Percentiles rank a stretch among this genome's conserved stretches.
phyloP scores from a whole-genome alignment of 64 coral and sea anemone genomes.

The Dendrophyllia cribrosa region DNA sequence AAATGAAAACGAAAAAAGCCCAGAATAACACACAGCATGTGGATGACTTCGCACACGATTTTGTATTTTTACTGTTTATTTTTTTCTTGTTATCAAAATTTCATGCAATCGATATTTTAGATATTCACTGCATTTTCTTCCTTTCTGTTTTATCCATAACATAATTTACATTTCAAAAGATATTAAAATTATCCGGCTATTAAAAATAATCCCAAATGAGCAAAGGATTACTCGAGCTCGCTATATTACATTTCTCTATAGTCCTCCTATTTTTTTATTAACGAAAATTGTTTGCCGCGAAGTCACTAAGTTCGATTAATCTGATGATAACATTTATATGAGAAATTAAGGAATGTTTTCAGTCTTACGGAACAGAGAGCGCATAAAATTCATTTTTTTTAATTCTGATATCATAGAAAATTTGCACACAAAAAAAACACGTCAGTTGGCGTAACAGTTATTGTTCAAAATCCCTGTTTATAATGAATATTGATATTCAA shows the following conservation, averaged over 20 bases:
- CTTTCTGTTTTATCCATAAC: background rate
- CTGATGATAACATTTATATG: background rate
- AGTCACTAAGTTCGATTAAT: background rate
- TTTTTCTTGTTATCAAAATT: background rate
- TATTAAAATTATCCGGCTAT: background rate
- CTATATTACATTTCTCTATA: no score
- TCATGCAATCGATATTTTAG: background rate
- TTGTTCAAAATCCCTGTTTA: background rate
- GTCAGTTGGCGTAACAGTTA: background rate
- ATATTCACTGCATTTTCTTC: background rate
- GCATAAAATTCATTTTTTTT: no score
- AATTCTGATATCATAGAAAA: no score
- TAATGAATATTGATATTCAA: background rate
- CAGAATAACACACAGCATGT: no score
- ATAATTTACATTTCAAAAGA: constrained; percentile 35
- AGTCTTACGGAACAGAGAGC: no score
- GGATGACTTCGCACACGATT: no score
- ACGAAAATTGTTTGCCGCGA: background rate
- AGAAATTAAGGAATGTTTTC: background rate
- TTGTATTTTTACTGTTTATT: background rate
- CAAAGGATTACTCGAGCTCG: background rate
- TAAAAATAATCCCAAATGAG: background rate
- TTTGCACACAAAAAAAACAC: background rate
- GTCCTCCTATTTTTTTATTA: background rate
- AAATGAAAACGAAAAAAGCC: no score